These are phyloP conservation scores for Nemoura dubitans DNA, from an alignment of 2,888 invertebrate species.

Conservation along the genomic window DNA sequence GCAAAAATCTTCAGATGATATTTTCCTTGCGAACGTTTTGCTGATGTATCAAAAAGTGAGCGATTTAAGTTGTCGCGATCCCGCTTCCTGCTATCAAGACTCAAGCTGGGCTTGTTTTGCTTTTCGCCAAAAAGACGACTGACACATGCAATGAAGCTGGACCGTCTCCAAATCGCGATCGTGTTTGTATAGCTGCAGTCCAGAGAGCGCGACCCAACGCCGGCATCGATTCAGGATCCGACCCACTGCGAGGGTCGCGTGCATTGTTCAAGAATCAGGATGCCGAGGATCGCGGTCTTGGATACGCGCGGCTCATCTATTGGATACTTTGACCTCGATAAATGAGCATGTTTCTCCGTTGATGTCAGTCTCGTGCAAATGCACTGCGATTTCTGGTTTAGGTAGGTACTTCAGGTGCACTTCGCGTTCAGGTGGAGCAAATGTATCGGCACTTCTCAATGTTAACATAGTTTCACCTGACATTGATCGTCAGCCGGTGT, in stretches of 20 bases:
- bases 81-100: background rate
- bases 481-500: background rate
- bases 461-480: too few species aligned
- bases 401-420: too few species aligned
- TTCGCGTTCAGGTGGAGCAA: too few species aligned
- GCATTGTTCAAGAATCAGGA: background rate
- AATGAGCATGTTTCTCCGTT: too few species aligned
- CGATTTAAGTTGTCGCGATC: background rate
- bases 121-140: background rate
- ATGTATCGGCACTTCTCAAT: too few species aligned
- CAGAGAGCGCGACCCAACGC: too few species aligned
- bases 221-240: background rate
- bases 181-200: background rate
- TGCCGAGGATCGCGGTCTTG: too few species aligned
- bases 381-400: too few species aligned
- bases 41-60: background rate
- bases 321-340: too few species aligned
- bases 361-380: too few species aligned
- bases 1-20: background rate
- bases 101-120: background rate
- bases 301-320: too few species aligned
- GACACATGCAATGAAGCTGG: constrained; percentile 18
- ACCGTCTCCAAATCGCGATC: constrained; percentile 1
- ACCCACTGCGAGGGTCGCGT: background rate
- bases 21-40: background rate